A percentile compares a stretch with the other conserved stretches of the same genome.
Conservation (phyloP, 2,113 vertebrate species). For the Saimiri boliviensis region DNA sequence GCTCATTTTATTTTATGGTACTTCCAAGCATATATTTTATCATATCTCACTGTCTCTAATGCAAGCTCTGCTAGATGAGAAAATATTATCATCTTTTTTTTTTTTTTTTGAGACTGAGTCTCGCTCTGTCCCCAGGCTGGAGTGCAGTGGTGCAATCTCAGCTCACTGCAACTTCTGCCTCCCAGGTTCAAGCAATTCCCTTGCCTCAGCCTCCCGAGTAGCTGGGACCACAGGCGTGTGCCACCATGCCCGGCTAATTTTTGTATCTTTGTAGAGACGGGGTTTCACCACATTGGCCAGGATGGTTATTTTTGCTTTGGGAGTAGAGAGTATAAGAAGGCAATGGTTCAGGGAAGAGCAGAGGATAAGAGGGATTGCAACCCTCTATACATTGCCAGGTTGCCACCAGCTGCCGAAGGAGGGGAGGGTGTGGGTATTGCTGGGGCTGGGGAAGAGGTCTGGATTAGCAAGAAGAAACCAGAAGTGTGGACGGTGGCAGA, state of each 20-base stretch:
- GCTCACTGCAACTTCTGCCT: too few species aligned
- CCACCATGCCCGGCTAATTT: too few species aligned
- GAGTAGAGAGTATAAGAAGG: background rate
- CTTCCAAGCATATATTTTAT: background rate
- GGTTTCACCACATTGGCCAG: too few species aligned
- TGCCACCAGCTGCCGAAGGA: too few species aligned
- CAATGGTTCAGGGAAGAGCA: background rate
- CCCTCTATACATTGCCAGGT: accelerated
- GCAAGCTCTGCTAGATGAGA: background rate
- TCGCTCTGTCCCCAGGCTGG: too few species aligned
- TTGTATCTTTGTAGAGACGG: too few species aligned
- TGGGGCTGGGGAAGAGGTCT: background rate
- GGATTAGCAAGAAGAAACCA: background rate
- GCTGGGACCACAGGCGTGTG: too few species aligned
- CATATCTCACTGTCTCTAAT: background rate
- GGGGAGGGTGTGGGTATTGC: accelerated
- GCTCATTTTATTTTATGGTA: background rate
- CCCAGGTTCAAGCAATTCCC: too few species aligned
- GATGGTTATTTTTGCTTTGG: background rate
- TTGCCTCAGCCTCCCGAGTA: too few species aligned
- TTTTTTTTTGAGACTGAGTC: too few species aligned
- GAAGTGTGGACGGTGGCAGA: accelerated
- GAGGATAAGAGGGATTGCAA: background rate
- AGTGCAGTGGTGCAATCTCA: too few species aligned
- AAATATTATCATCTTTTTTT: background rate